phyloP scores from a whole-genome alignment of 1,140 invertebrate genomes.

The Diabrotica virgifera region DNA sequence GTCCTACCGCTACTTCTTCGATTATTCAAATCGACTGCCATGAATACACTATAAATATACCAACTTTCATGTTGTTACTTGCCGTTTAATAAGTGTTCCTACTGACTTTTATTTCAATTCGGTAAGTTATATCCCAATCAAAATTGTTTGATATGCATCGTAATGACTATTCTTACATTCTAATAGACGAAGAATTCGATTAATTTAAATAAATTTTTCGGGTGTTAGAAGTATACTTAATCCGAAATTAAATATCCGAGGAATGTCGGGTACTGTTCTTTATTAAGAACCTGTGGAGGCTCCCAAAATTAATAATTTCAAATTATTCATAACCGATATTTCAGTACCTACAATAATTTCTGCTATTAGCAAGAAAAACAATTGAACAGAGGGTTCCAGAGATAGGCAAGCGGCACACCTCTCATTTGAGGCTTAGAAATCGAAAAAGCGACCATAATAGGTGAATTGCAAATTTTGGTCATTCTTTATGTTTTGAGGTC shows the following conservation, averaged over 20 bases:
- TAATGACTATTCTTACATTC: conserved; percentile 1
- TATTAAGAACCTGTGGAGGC: no score
- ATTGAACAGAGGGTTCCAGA: no score
- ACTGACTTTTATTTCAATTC: conserved; percentile 3
- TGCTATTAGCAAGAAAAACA: no score
- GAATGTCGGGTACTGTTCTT: no score
- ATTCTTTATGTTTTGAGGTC: no score
- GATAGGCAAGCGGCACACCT: no score
- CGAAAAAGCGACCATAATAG: no score
- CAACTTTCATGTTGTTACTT: not conserved
- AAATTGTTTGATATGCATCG: not conserved
- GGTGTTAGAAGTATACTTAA: not conserved
- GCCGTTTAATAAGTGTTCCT: not conserved
- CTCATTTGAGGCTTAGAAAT: no score
- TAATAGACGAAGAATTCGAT: not conserved
- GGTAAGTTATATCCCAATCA: not conserved
- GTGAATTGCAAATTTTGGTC: no score
- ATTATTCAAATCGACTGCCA: not conserved
- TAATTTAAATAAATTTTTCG: not conserved
- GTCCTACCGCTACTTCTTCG: not conserved
- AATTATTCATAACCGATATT: no score
- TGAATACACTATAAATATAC: conserved; percentile 1
- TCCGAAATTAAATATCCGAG: not conserved
- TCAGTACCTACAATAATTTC: no score
- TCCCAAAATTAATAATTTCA: no score